phyloP scores from a whole-genome alignment of 1,140 invertebrate species.

The Sitophilus oryzae region DNA sequence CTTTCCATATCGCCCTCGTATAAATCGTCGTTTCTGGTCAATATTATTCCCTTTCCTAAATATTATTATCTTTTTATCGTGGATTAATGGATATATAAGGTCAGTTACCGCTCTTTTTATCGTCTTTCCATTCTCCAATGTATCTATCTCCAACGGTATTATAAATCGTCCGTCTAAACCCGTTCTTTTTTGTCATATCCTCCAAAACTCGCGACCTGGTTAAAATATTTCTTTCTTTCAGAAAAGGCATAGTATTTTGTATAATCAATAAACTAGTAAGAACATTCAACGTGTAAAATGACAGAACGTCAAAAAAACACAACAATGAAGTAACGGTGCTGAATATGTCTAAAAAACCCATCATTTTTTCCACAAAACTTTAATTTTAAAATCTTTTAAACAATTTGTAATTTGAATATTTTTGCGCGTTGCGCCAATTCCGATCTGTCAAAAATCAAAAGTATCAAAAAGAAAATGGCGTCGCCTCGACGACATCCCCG shows the following conservation, averaged over 20 bases:
- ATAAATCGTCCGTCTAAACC: conserved; percentile 49
- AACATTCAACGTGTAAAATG: conserved; percentile 5
- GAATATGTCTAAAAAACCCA: no score
- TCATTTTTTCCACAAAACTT: no score
- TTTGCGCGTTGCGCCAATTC: no score
- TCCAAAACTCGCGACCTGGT: conserved; percentile 22
- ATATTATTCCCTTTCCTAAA: conserved; percentile 33
- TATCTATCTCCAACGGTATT: conserved; percentile 48
- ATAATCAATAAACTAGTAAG: conserved; percentile 19
- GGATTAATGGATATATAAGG: no score
- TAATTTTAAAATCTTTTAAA: no score
- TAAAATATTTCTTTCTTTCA: conserved; percentile 21
- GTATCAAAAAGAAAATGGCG: conserved; percentile 19
- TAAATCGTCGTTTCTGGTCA: conserved; percentile 24
- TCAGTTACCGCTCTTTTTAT: conserved; percentile 50
- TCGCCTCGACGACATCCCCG: conserved; percentile 14
- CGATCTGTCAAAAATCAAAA: background rate
- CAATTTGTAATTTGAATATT: no score
- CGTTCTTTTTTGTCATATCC: conserved; percentile 45
- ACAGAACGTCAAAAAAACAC: background rate
- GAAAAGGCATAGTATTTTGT: conserved; percentile 31
- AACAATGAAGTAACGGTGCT: background rate
- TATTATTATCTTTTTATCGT: background rate
- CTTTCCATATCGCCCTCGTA: conserved; percentile 44
- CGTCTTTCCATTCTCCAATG: conserved; percentile 51